Conservation (phyloP, 2,888 invertebrate species). For the Drosophila prolongata region DNA sequence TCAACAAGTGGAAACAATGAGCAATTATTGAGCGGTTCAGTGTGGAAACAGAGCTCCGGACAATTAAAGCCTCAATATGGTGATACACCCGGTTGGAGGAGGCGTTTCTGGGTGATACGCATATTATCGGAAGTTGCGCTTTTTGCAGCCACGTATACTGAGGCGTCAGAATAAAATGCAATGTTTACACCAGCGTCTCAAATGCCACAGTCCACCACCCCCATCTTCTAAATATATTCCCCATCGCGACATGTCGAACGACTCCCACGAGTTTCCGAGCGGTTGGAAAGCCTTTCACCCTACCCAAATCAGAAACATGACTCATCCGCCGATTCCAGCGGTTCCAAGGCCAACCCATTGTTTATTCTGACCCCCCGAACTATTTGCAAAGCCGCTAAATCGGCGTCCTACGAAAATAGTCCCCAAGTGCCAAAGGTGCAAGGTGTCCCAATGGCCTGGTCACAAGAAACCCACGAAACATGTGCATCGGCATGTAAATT, state of each 20-base stretch:
- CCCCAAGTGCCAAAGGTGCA: constrained; percentile 49
- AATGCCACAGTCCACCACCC: not conserved
- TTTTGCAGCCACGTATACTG: constrained; percentile 32
- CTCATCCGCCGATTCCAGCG: constrained; percentile 17
- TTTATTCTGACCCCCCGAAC: not conserved
- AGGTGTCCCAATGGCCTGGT: constrained; percentile 35
- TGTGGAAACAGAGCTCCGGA: not conserved
- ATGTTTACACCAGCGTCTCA: constrained; percentile 14
- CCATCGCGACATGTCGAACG: constrained; percentile 22
- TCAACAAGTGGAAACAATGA: constrained; percentile 37
- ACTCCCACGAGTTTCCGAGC: constrained; percentile 31
- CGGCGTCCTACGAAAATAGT: constrained; percentile 2
- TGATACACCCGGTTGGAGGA: constrained; percentile 11
- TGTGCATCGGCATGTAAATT: constrained; percentile 29
- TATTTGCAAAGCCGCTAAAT: constrained; percentile 16
- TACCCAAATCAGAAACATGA: constrained; percentile 27
- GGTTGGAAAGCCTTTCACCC: constrained; percentile 37
- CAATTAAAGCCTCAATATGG: constrained; percentile 4
- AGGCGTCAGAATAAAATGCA: constrained; percentile 14
- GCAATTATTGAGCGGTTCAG: constrained; percentile 28
- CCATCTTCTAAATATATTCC: constrained; percentile 9
- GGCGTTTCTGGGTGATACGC: constrained; percentile 17
- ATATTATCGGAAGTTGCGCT: constrained; percentile 3
- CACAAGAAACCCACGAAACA: constrained; percentile 18
- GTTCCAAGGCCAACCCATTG: constrained; percentile 10